These are phyloP conservation scores for Ectemnius cavifrons DNA, from an alignment of 2,888 invertebrate species.

Conservation along the genomic window DNA sequence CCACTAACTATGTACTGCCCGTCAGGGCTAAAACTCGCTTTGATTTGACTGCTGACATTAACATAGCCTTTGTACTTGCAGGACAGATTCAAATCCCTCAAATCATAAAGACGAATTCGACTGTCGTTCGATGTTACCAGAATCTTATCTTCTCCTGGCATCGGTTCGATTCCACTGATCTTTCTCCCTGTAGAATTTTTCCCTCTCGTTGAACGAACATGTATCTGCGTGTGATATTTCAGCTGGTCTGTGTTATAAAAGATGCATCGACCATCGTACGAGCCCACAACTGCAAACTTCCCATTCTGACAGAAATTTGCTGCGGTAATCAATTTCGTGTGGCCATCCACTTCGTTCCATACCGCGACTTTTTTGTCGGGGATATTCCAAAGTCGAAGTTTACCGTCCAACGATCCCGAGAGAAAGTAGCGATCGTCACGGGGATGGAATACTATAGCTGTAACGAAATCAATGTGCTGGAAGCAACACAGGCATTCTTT, in stretches of 20 bases:
- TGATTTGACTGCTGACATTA: constrained; percentile 97
- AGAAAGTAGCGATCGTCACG: constrained; percentile 94
- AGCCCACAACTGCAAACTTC: constrained; percentile 98
- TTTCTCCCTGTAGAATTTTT: constrained; percentile 96
- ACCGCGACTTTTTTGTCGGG: constrained; percentile 99
- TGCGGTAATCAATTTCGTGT: constrained; percentile 95
- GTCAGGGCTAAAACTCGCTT: constrained; percentile 97
- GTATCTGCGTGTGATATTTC: constrained; percentile 98
- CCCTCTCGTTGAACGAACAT: constrained; percentile 96
- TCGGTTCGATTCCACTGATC: constrained; percentile 97
- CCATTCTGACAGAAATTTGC: constrained; percentile 99
- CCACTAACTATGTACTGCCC: constrained; percentile 98
- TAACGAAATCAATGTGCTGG: constrained; percentile 99
- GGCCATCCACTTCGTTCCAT: constrained; percentile 98
- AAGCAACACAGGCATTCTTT: constrained; percentile 99
- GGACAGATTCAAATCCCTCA: constrained; percentile 94
- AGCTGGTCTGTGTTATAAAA: constrained; percentile 99
- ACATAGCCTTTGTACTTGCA: constrained; percentile 97
- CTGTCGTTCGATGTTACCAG: constrained; percentile 99
- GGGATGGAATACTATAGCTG: constrained; percentile 99
- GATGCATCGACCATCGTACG: constrained; percentile 98
- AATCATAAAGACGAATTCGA: constrained; percentile 95
- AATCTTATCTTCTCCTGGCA: constrained; percentile 97
- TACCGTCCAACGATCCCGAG: constrained; percentile 98
- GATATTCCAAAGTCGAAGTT: constrained; percentile 99